Conservation (phyloP, 2,888 invertebrate genomes). For the Dromius quadrimaculatus region DNA sequence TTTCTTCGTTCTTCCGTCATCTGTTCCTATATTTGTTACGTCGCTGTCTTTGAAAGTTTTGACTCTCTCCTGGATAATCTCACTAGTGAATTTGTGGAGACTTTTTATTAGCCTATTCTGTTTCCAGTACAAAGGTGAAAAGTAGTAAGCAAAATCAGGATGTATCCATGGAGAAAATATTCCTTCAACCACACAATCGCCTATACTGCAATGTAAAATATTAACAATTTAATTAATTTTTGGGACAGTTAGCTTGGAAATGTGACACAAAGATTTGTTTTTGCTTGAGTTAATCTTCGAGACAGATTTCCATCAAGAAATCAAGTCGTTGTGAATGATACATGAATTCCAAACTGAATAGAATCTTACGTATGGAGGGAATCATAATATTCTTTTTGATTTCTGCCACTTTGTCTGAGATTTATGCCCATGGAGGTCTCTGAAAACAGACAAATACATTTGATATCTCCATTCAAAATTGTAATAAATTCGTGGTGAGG, state of each 20-base stretch:
- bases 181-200: slow-evolving; percentile 58
- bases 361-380: too few relatives aligned
- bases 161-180: slow-evolving; percentile 13
- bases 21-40: slow-evolving; percentile 35
- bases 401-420: too few relatives aligned
- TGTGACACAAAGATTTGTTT: too few relatives aligned
- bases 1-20: slow-evolving; percentile 61
- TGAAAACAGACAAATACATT: too few relatives aligned
- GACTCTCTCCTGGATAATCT: slow-evolving; percentile 51
- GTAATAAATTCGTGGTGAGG: too few relatives aligned
- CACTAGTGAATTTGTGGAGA: slow-evolving; percentile 1
- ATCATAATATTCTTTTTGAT: too few relatives aligned
- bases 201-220: background rate
- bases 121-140: background rate
- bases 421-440: too few relatives aligned
- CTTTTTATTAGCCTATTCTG: background rate
- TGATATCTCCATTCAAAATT: too few relatives aligned
- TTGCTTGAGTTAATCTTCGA: background rate
- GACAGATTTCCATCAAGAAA: background rate
- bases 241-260: too few relatives aligned
- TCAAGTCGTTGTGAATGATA: too few relatives aligned
- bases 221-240: background rate
- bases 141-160: slow-evolving; percentile 3
- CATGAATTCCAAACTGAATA: too few relatives aligned
- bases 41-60: slow-evolving; percentile 17